Base-by-base conservation (phyloP, 2,888 invertebrate species). In the Antheraea assamensis region DNA sequence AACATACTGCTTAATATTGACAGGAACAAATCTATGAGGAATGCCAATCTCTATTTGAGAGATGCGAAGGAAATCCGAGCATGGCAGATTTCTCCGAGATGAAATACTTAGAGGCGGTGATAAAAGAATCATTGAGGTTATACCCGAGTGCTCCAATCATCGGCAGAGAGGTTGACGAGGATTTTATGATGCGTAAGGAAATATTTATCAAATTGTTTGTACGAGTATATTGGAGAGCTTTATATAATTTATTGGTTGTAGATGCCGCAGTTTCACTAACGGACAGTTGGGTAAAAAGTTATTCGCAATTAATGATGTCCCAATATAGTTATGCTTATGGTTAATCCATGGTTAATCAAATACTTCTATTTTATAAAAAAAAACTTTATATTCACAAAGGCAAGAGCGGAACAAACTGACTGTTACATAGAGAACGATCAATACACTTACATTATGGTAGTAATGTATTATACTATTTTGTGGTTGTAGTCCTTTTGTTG, bases 71-170 rank as follows among this genome's bases (percentile, higher is more conserved):
- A 27, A 85, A 93, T 0, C 93, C 95, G 7, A 94, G 92, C 10
- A 92, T 95, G 87, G 89, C 95, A 0, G 95, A 96, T 71, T 86
- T 97, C n/a, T 87, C 95, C 64, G 93, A 95, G 71, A 95, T 97
- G 95, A 95, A 95, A 78, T 97, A 96, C 81, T 87, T 97, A 80
- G 97, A 97, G 75, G 96, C 96, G 71, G 96, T 96, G 58, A 95
- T 97, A 72, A 97, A 97, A 84, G 97, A 97, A 84, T 92, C 95
- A 0, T 83, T 97, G 70, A 88, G 97, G 72, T 81, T 97, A 70
- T 96, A 95, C 79, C 97, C 97, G 0, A 96, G 96, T 79, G 96
- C 96, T 15, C 96, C 96, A 0, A 94, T 96, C 80, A 95, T 97
- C 77, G 95, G 95, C 0, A 93, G 97, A 76, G 82, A 83, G 17